phyloP scores from a whole-genome alignment of 2,797 vertebrate genomes.

The Hydrocynus forskahlii region DNA sequence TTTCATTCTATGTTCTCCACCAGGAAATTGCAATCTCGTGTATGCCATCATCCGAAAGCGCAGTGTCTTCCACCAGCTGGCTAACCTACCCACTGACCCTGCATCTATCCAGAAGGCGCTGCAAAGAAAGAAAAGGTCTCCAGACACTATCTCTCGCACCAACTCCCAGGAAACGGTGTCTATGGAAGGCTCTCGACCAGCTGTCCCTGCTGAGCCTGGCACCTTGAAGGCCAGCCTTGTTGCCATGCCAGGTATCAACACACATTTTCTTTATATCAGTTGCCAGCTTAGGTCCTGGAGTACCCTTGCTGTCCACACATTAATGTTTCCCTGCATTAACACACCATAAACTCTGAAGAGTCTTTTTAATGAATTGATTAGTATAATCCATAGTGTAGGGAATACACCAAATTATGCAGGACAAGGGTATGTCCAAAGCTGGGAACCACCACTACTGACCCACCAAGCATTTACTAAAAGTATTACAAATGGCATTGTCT shows the following conservation, averaged over 20 bases:
- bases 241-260: constrained; percentile 88
- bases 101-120: constrained; percentile 90
- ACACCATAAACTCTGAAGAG: too few relatives aligned
- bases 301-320: background rate
- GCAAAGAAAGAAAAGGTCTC: constrained; percentile 87
- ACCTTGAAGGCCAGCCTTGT: constrained; percentile 92
- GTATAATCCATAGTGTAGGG: too few relatives aligned
- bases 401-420: too few relatives aligned
- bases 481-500: too few relatives aligned
- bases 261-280: background rate
- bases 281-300: background rate
- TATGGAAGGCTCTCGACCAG: constrained; percentile 95
- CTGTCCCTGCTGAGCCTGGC: constrained; percentile 92
- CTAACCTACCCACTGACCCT: constrained; percentile 88
- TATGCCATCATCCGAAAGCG: constrained; percentile 98
- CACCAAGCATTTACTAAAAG: too few relatives aligned
- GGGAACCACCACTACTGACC: too few relatives aligned
- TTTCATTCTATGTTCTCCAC: background rate
- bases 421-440: too few relatives aligned
- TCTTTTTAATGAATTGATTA: too few relatives aligned
- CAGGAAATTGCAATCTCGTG: constrained; percentile 88
- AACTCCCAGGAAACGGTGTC: constrained; percentile 92
- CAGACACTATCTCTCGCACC: constrained; percentile 88
- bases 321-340: too few relatives aligned
- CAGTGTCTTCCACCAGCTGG: constrained; percentile 94